Percentiles rank a stretch among this genome's conserved stretches.
phyloP scores from a whole-genome alignment of 1,140 invertebrate species.

The Drosophila lacteicornis region DNA sequence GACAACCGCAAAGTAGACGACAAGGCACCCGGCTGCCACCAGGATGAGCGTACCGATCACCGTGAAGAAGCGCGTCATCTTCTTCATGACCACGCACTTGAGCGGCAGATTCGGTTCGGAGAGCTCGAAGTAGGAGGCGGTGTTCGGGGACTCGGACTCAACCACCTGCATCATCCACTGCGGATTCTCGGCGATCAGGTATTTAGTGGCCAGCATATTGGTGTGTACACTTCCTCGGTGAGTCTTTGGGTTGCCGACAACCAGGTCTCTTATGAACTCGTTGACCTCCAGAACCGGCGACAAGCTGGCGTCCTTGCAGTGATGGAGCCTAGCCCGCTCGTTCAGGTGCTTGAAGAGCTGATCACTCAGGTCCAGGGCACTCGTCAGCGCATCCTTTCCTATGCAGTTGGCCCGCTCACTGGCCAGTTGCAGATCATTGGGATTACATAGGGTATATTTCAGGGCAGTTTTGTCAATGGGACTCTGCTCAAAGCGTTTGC shows the following conservation, averaged over 20 bases:
- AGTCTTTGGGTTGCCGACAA: conserved; percentile 22
- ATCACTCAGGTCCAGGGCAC: conserved; percentile 48
- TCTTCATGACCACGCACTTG: conserved; percentile 88
- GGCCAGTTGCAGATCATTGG: conserved; percentile 32
- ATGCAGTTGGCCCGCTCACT: conserved; percentile 44
- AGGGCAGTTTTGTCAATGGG: conserved; percentile 53
- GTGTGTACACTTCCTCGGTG: conserved; percentile 85
- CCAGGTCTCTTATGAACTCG: conserved; percentile 74
- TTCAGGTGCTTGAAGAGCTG: conserved; percentile 59
- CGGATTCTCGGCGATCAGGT: conserved; percentile 89
- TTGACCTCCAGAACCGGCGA: conserved; percentile 86
- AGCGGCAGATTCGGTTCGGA: conserved; percentile 88
- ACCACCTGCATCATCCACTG: conserved; percentile 87
- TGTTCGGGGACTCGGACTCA: conserved; percentile 69
- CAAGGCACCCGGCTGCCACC: conserved; percentile 57
- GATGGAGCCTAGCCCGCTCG: conserved; percentile 82
- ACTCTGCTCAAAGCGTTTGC: conserved; percentile 58
- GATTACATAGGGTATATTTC: conserved; percentile 61
- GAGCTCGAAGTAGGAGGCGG: conserved; percentile 85
- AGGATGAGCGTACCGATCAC: conserved; percentile 86
- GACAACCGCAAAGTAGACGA: conserved; percentile 67
- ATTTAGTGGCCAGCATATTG: conserved; percentile 88
- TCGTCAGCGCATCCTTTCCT: conserved; percentile 46
- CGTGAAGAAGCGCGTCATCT: conserved; percentile 87
- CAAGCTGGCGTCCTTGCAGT: conserved; percentile 86